Base-by-base conservation (phyloP, 2,888 invertebrate genomes). In the Allacma fusca region DNA sequence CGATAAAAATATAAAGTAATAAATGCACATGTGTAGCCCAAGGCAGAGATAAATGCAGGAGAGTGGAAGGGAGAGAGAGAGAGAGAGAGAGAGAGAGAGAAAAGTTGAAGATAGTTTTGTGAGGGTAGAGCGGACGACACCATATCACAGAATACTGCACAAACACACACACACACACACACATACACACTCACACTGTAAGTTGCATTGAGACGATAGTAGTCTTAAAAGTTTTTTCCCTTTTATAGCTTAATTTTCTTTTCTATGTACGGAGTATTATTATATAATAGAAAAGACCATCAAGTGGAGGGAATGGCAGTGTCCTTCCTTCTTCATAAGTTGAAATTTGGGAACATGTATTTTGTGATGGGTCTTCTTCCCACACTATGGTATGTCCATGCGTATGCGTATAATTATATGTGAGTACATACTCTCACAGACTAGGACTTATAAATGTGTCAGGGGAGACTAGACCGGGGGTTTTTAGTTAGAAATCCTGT, bases 1-100 rank as follows among this genome's bases (percentile, higher is more conserved):
- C 69, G 69, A 76, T 69, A 76, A 76, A 69, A 76, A 69, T 76
- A 50, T 50, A 1, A 50, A 50, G 59, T 59, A 76, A 40, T 59
- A 69, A 76, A 69, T 40, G 76, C 23, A 50, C 50, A 50, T 50
- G 44, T 44, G 29, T 50, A 64, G 23, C 65, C 19, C 19, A 65
- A 9, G 26, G 40, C 19, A 29, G 34, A 34, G 34, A 34, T 34
- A 34, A 34, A 34, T 34, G 62, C 21, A 62, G 16, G 24, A 12
- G 34, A 34, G 34, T 34, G 34, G 34, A 34, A 34, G 62, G 24
- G 62, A 21, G 62, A 62, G 57, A 57, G 57, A 57, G 57, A 57
- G 57, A 57, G 57, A 57, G 57, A 57, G 23, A 57, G 57, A 9
- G 57, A 57, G 57, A 57, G 57, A 4, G 16, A 57, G 23, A 57